phyloP scores from a whole-genome alignment of 2,888 invertebrate genomes.

The Drosophila cognata region DNA sequence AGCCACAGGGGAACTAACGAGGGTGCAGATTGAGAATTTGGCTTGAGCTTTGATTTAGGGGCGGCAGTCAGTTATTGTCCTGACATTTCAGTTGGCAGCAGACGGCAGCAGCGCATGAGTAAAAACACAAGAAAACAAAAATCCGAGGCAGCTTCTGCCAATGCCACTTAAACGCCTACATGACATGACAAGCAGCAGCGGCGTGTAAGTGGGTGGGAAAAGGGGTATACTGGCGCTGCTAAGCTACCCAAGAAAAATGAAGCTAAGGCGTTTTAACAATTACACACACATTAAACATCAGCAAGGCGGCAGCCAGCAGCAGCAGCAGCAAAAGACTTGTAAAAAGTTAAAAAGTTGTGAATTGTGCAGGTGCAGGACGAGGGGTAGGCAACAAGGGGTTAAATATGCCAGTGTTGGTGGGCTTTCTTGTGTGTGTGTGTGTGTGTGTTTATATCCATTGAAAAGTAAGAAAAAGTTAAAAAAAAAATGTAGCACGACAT shows the following conservation, averaged over 20 bases:
- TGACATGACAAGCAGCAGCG: slow-evolving; percentile 54
- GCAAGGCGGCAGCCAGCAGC: slow-evolving; percentile 2
- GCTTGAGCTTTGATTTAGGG: slow-evolving; percentile 57
- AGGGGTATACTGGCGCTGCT: slow-evolving; percentile 5
- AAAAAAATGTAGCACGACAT: slow-evolving; percentile 54
- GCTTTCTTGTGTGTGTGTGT: slow-evolving; percentile 20
- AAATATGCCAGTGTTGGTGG: slow-evolving; percentile 18
- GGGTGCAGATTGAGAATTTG: neutral
- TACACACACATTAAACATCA: slow-evolving; percentile 80
- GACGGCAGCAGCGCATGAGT: neutral
- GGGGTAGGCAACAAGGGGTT: slow-evolving; percentile 23
- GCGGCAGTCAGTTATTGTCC: slow-evolving; percentile 56
- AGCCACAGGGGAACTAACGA: neutral
- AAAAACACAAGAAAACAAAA: neutral
- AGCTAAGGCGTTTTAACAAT: slow-evolving; percentile 74
- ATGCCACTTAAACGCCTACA: slow-evolving; percentile 69
- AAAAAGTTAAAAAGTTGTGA: slow-evolving; percentile 43
- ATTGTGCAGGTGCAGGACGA: slow-evolving; percentile 14
- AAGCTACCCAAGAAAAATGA: slow-evolving; percentile 27
- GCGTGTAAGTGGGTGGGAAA: slow-evolving; percentile 3
- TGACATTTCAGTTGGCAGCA: slow-evolving; percentile 42
- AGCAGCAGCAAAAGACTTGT: slow-evolving; percentile 31
- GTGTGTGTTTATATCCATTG: slow-evolving; percentile 38
- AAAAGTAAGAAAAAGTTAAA: slow-evolving; percentile 8
- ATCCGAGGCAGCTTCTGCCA: slow-evolving; percentile 32